Evolutionary conservation across 2,113 vertebrate species (phyloP).

Genomic region (Percopsis transmontana): DNA sequence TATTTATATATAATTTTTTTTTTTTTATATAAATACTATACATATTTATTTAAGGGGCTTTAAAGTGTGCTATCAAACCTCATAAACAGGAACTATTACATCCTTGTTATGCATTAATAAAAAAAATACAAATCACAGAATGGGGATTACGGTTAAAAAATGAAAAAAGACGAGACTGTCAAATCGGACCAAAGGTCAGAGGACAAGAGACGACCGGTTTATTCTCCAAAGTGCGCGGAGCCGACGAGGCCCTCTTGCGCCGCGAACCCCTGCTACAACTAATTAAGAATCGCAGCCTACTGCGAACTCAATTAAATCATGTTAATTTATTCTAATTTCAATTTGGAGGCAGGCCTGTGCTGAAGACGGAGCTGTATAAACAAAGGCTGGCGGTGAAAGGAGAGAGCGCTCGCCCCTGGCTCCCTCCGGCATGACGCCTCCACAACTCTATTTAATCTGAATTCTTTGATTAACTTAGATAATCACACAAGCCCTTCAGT

Average conservation of each 20-base stretch:
- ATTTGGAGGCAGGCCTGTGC: conserved; percentile 69
- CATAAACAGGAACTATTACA: too few species aligned
- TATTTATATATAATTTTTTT: too few species aligned
- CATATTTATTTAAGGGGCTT: too few species aligned
- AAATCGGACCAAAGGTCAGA: conserved; percentile 35
- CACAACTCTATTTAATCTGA: conserved; percentile 71
- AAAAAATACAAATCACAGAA: too few species aligned
- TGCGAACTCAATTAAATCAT: conserved; percentile 82
- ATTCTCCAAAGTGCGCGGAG: conserved; percentile 56
- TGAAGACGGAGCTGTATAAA: conserved; percentile 61
- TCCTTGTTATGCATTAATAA: too few species aligned
- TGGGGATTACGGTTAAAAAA: not conserved
- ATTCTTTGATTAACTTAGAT: conserved; percentile 70
- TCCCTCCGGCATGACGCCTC: conserved; percentile 54
- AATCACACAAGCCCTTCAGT: conserved; percentile 61
- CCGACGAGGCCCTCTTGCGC: conserved; percentile 54
- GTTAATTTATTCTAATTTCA: conserved; percentile 82
- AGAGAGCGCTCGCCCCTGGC: conserved; percentile 61
- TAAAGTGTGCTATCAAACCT: too few species aligned
- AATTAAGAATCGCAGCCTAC: conserved; percentile 80
- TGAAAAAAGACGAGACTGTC: conserved; percentile 43
- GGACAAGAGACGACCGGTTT: conserved; percentile 59
- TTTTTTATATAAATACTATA: too few species aligned
- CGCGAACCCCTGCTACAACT: conserved; percentile 68
- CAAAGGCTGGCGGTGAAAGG: conserved; percentile 61